Evolutionary conservation across 2,888 invertebrate species (phyloP), one percentile per base, ranked within the genome.

Genomic region (Subacronicta megacephala): DNA sequence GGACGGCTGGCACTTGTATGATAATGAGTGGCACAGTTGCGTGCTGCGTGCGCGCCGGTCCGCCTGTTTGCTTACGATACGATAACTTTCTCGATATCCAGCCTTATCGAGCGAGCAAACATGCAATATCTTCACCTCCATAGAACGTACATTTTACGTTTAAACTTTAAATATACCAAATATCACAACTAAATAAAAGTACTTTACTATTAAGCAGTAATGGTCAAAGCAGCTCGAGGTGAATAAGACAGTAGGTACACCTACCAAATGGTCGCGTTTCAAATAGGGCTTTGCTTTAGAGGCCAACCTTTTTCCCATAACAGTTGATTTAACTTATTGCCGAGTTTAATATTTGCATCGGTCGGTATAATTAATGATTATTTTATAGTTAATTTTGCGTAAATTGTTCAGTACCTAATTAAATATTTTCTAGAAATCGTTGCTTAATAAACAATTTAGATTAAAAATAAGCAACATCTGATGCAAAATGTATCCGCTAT

Each of bases 61-160:
- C 78, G 81, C 78, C 67, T 90, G 83, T 91, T 91, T 90, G 85
- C 80, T 85, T 74, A 78, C 83, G 91, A 62, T 62, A 43, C 42
- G 61, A 91, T 91, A 89, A 90, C 90, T 92, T 90, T 89, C 90
- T 84, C 83, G 87, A 84, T 90, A 89, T 79, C 84, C 72, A 53
- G 26, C 44, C 69, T 84, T 89, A 90, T 90, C 90, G 72, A 72
- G 3, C 41, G 61, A 75, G 79, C 72, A 87, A 89, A 89, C 82
- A 89, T 43, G 54, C 63, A 70, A 59, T 82, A 85, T 87, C 87
- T 80, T 73, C 41, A 63, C 45, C 45, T 51, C 57, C 46, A 61
- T 67, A 76, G 69, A 46, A 76, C 62, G 77, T 72, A 72, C 62
- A 59, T 20, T 43, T 38, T 33, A 46, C 55, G 55, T 43, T 37